A percentile compares a stretch with the other conserved stretches of the same genome.
Conservation (phyloP, 2,113 vertebrate species). For the Gambusia affinis region DNA sequence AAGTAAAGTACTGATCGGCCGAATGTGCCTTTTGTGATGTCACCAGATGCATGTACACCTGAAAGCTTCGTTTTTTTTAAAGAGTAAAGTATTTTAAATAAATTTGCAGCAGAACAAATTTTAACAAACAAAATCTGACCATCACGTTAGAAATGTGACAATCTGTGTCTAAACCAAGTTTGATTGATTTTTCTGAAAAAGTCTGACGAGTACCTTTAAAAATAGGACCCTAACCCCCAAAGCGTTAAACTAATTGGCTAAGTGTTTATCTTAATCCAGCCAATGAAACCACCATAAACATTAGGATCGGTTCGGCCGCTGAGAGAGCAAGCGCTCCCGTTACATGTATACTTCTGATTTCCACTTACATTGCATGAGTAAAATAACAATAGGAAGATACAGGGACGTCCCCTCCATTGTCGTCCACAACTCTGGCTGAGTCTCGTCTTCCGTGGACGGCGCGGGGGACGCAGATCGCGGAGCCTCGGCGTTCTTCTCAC, state of each 20-base stretch:
- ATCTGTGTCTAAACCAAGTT: background rate
- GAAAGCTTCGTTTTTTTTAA: too few relatives aligned
- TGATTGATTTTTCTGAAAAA: background rate
- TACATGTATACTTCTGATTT: slow-evolving; percentile 9
- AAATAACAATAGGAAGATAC: slow-evolving; percentile 56
- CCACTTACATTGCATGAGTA: slow-evolving; percentile 75
- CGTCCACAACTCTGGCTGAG: slow-evolving; percentile 47
- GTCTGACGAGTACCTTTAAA: background rate
- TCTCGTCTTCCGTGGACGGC: slow-evolving; percentile 51
- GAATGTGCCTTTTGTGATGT: too few relatives aligned
- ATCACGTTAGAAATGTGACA: too few relatives aligned
- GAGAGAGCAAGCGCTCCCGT: background rate
- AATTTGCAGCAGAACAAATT: background rate
- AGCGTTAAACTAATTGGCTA: background rate
- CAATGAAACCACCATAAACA: slow-evolving; percentile 6
- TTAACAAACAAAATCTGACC: background rate
- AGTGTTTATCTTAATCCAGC: background rate
- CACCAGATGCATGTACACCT: too few relatives aligned
- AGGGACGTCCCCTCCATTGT: slow-evolving; percentile 71
- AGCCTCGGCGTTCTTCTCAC: slow-evolving; percentile 54
- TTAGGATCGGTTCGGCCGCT: background rate
- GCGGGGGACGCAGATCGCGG: slow-evolving; percentile 38
- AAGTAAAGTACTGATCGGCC: too few relatives aligned
- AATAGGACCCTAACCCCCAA: background rate
- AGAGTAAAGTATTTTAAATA: too few relatives aligned